Conservation (phyloP, 1,140 invertebrate species). For the Sminthurinus signatus region DNA sequence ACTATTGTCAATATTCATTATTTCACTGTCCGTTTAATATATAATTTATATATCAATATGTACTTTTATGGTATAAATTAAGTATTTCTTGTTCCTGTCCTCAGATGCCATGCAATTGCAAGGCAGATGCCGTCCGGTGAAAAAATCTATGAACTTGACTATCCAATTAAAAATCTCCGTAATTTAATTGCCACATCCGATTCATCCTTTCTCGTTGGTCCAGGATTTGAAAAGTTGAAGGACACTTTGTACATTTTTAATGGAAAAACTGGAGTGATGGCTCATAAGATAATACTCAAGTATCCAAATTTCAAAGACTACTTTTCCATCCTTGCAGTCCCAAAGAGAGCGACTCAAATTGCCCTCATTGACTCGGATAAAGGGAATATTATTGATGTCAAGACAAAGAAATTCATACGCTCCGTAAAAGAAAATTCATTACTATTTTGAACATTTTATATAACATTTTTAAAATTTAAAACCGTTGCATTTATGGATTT, state of each 20-base stretch:
- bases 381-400: constrained; percentile 70
- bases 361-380: constrained; percentile 86
- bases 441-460: no score
- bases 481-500: no score
- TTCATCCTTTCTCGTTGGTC: constrained; percentile 65
- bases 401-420: no score
- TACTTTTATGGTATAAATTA: no score
- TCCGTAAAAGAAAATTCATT: no score
- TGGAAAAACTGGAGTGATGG: constrained; percentile 68
- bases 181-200: constrained; percentile 74
- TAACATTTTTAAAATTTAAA: no score
- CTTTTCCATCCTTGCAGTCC: constrained; percentile 26
- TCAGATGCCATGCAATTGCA: constrained; percentile 44
- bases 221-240: constrained; percentile 73
- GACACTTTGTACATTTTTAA: constrained; percentile 79
- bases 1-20: no score
- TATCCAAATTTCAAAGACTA: constrained; percentile 52
- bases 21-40: no score
- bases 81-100: constrained; percentile 3
- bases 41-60: no score
- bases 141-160: constrained; percentile 71
- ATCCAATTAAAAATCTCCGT: constrained; percentile 62
- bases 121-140: constrained; percentile 56
- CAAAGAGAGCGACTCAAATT: constrained; percentile 47
- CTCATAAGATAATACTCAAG: constrained; percentile 67